Evolutionary conservation across 2,888 invertebrate genomes (phyloP), one percentile per base, ranked within the genome.

Genomic region (Lymantria dispar): DNA sequence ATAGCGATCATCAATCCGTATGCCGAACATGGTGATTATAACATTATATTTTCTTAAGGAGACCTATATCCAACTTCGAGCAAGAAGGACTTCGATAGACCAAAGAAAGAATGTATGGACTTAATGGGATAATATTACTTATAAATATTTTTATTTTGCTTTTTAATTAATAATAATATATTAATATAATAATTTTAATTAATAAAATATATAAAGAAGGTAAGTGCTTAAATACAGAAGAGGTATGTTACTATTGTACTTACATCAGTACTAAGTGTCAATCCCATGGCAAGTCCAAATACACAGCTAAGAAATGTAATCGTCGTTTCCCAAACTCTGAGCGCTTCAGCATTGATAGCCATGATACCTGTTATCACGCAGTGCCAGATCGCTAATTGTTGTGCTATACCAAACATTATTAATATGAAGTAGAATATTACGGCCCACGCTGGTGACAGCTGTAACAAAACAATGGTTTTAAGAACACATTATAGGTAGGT

Each of bases 381-480:
- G 76, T 97, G 97, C 98, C 98, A 98, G 74, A 98, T 95, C 0
- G 97, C 97, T 64, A 97, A 90, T 86, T 97, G 95, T 70, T 98
- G 98, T 5, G 96, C 96, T 52, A 98, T 93, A 0, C 97, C 98
- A 74, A 98, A 97, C 70, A 96, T 91, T 60, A 97, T 96, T 52
- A 98, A 92, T 62, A 95, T 94, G 75, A 96, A 95, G 84, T 96
- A 98, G 74, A 97, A 96, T 44, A 97, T 92, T 9, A 96, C 95
- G 0, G 96, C 95, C 98, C 98, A 98, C 60, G 96, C 95, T 47
- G 97, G 96, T 0, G 97, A 97, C 7, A 98, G 87, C 76, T 94
- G 93, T 1, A 78, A 80, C 1, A 30, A 48, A 48, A 46, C n/a
- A 44, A 33, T 15, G 11, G 8, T 40, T 15, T 12, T 10, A 39